A percentile compares a stretch with the other conserved stretches of the same genome.
phyloP scores from a whole-genome alignment of 2,113 vertebrate species.

The Loxodonta africana region DNA sequence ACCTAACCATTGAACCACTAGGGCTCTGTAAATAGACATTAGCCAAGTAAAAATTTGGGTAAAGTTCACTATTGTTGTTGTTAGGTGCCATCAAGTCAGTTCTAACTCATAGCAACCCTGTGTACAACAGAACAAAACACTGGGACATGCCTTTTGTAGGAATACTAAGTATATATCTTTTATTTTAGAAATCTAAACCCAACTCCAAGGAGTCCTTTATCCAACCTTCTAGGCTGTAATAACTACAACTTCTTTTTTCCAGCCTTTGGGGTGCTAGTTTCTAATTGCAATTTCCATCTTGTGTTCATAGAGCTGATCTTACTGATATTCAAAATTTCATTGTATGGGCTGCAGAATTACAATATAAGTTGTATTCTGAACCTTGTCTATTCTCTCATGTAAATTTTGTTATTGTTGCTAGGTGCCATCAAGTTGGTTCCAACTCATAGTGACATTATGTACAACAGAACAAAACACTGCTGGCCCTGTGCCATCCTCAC shows the following conservation, averaged over 20 bases:
- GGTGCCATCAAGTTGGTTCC: too few species aligned
- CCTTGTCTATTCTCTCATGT: neutral
- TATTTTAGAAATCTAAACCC: neutral
- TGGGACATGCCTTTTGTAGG: neutral
- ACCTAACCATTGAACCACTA: too few species aligned
- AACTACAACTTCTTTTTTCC: neutral
- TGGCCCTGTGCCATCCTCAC: too few species aligned
- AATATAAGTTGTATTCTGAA: neutral
- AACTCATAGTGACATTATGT: too few species aligned
- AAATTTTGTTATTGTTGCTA: too few species aligned
- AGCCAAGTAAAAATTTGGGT: constrained; percentile 9
- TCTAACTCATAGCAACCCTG: too few species aligned
- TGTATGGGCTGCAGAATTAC: neutral
- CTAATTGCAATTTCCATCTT: neutral
- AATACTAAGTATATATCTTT: neutral
- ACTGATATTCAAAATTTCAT: neutral
- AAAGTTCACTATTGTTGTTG: neutral
- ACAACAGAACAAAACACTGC: too few species aligned
- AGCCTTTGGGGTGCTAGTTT: neutral
- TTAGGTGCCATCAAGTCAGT: too few species aligned
- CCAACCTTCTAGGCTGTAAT: neutral
- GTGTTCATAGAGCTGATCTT: neutral
- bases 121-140: too few species aligned
- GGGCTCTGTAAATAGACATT: too few species aligned
- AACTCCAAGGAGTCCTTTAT: neutral